Evolutionary conservation across 2,113 vertebrate species (phyloP).

Genomic region (Dipodomys merriami): DNA sequence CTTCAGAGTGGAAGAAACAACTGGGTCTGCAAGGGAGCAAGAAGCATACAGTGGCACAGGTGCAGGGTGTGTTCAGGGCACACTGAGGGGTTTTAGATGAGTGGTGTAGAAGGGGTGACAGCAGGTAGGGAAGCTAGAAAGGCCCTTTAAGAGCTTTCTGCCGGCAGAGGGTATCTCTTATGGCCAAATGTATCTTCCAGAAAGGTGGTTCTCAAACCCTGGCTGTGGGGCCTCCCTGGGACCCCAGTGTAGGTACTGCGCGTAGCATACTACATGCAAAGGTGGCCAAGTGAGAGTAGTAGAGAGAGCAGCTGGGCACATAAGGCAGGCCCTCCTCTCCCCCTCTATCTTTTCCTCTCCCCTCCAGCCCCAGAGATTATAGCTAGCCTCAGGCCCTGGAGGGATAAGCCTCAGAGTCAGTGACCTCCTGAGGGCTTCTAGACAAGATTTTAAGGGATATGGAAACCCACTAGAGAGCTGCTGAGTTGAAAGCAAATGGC

Average conservation of each 20-base stretch:
- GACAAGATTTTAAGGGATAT: background rate
- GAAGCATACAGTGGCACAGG: background rate
- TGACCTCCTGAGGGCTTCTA: background rate
- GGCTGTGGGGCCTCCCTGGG: background rate
- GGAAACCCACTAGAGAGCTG: background rate
- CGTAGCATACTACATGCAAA: background rate
- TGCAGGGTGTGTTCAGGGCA: background rate
- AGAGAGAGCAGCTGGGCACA: background rate
- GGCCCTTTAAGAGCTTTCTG: background rate
- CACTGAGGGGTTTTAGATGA: background rate
- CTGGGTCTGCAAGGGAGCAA: background rate
- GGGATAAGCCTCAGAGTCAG: background rate
- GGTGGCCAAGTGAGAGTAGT: background rate
- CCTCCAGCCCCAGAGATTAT: background rate
- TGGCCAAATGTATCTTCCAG: background rate
- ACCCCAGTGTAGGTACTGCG: background rate
- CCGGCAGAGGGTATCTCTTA: background rate
- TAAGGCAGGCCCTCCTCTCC: background rate
- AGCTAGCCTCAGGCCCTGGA: background rate
- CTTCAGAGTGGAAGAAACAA: background rate
- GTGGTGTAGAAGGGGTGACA: background rate
- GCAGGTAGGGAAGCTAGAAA: background rate
- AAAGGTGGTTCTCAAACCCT: background rate
- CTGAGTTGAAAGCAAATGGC: conserved; percentile 36
- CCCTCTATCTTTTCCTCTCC: too few relatives aligned